Evolutionary conservation across 2,113 vertebrate genomes (phyloP).

Genomic region (Ammodytes dubius): DNA sequence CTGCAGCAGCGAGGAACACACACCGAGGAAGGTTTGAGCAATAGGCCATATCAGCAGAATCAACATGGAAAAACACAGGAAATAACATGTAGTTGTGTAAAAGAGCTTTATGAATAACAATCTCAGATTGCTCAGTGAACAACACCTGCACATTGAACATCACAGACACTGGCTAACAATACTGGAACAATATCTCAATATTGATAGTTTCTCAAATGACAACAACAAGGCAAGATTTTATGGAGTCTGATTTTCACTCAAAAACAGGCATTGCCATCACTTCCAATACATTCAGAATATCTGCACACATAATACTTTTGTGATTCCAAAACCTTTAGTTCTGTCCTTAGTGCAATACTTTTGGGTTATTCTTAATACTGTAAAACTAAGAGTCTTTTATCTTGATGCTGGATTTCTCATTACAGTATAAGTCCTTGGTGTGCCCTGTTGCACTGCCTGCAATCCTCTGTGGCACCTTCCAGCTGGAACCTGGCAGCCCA

Average conservation of each 20-base stretch:
- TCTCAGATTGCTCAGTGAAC: slow-evolving; percentile 8
- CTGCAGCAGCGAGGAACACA: slow-evolving; percentile 21
- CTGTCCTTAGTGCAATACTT: neutral
- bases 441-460: slow-evolving; percentile 19
- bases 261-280: neutral
- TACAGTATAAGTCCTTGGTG: neutral
- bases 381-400: neutral
- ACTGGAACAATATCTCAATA: neutral
- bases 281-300: neutral
- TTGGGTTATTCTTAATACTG: neutral
- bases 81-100: slow-evolving; percentile 1
- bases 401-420: neutral
- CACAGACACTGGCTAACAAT: slow-evolving; percentile 5
- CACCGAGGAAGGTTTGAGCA: slow-evolving; percentile 20
- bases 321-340: neutral
- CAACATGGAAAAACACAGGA: neutral
- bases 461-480: slow-evolving; percentile 32
- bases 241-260: neutral
- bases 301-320: neutral
- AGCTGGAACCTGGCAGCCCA: slow-evolving; percentile 23
- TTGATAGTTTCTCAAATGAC: neutral
- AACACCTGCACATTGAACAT: slow-evolving; percentile 8
- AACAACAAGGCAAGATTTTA: slow-evolving; percentile 7
- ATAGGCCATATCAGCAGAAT: slow-evolving; percentile 7
- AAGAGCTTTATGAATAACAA: slow-evolving; percentile 15